Percentiles rank a stretch among this genome's conserved stretches.
These are phyloP conservation scores for Dendronephthya gigantea DNA, from an alignment of 64 coral and sea anemone genomes.

Conservation along the genomic window DNA sequence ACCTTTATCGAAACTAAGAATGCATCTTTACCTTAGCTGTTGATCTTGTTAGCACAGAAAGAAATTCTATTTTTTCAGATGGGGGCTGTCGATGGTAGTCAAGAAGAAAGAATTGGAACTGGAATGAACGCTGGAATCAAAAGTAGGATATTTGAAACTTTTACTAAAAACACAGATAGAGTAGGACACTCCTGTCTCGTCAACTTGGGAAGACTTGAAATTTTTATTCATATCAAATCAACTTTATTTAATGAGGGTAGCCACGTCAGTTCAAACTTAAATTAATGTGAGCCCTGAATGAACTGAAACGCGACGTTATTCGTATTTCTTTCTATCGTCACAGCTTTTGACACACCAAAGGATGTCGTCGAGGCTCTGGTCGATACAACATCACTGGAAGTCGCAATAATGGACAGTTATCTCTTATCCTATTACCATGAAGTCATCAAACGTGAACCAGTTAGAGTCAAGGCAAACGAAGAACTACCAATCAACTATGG, in stretches of 20 bases:
- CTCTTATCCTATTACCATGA: background rate
- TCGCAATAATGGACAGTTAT: background rate
- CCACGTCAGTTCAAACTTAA: no score
- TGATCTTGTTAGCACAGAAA: background rate
- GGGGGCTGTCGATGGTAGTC: constrained; percentile 73
- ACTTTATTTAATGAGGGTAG: no score
- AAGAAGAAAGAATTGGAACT: constrained; percentile 70
- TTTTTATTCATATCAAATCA: no score
- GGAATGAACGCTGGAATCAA: constrained; percentile 74
- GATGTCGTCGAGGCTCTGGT: background rate
- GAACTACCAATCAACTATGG: constrained; percentile 7
- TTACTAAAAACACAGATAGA: background rate
- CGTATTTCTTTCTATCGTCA: background rate
- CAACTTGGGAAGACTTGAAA: no score
- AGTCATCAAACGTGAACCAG: background rate
- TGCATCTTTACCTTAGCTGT: background rate
- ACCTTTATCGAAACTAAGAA: background rate
- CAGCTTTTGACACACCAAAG: background rate
- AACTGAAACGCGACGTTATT: no score
- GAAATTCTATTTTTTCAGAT: constrained; percentile 47
- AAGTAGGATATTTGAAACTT: constrained; percentile 33
- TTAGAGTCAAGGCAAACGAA: background rate
- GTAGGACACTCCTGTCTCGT: no score
- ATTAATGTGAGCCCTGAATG: no score
- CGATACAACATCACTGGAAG: background rate